Evolutionary conservation across 1,140 invertebrate genomes (phyloP), one percentile per base, ranked within the genome.

Genomic region (Myzus persicae): DNA sequence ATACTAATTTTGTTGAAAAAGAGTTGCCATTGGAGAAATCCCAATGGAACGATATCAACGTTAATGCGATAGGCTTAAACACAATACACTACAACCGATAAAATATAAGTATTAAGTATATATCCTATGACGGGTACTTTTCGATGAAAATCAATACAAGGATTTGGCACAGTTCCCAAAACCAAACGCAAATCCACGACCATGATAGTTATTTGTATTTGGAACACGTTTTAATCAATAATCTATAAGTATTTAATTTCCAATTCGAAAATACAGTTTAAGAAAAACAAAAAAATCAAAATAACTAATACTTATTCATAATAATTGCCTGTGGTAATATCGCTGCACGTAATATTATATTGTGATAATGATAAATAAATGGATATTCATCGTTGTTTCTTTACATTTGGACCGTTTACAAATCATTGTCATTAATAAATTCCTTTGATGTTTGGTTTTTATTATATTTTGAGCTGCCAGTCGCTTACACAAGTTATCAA

Each of bases 121-220:
- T 31, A 36, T 46, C 26, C 44, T 46, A 44, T 48, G 85, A 88
- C n/a, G 44, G 85, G 85, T 88, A 48, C 85, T 88, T 88, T 46
- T 88, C 18, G 85, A 88, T 46, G 85, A 20, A 88, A 88, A 88
- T 88, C 85, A 88, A 88, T 88, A 88, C 44, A 46, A 11, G 42
- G 26, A 36, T 88, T 88, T 88, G 44, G 85, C 85, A 2, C 9
- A 0, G 6, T 6, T 46, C 31, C 85, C 85, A 44, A 87, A 44
- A 87, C 31, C 9, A 76, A 76, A 76, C 59, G 14, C n/a, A 18
- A 76, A n/a, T 6, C 31, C 31, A 76, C 14, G 14, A n/a, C 59
- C 59, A 76, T 14, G n/a, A 76, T 76, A n/a, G n/a, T n/a, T n/a
- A 76, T 76, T n/a, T n/a, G 14, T 76, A n/a, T 76, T 51, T 51